Evolutionary conservation across 2,797 vertebrate species (phyloP).

Genomic region (Cossypha polioptera): DNA sequence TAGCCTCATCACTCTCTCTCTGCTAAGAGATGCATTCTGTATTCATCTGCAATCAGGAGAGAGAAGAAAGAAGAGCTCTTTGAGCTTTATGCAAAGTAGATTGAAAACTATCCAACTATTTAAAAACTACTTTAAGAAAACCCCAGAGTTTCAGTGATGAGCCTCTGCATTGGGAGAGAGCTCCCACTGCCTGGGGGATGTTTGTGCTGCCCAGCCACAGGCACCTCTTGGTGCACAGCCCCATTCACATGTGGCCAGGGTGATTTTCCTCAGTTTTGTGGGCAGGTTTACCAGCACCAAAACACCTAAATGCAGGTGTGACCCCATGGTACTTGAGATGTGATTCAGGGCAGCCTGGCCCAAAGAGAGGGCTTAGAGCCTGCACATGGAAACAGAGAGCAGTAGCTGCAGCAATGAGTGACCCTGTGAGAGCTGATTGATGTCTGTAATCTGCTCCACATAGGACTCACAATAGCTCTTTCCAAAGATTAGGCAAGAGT

Average conservation of each 20-base stretch:
- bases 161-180: not conserved
- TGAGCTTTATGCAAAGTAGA: not conserved
- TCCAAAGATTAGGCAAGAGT: not conserved
- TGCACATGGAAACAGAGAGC: fast-evolving
- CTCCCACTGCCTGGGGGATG: not conserved
- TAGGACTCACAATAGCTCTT: fast-evolving
- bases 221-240: not conserved
- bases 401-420: not conserved
- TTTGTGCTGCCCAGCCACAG: not conserved
- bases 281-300: not conserved
- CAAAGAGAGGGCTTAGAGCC: not conserved
- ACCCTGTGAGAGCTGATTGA: not conserved
- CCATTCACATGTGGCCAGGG: fast-evolving
- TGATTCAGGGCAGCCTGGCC: not conserved
- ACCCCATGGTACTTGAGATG: not conserved
- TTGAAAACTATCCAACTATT: not conserved
- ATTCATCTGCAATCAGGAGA: not conserved
- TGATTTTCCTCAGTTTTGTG: not conserved
- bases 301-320: not conserved
- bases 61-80: not conserved
- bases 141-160: not conserved
- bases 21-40: not conserved
- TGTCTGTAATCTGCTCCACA: not conserved
- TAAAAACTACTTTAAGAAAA: not conserved
- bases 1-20: not conserved